Conservation (phyloP, 2,888 invertebrate genomes). For the Encarsia formosa region DNA sequence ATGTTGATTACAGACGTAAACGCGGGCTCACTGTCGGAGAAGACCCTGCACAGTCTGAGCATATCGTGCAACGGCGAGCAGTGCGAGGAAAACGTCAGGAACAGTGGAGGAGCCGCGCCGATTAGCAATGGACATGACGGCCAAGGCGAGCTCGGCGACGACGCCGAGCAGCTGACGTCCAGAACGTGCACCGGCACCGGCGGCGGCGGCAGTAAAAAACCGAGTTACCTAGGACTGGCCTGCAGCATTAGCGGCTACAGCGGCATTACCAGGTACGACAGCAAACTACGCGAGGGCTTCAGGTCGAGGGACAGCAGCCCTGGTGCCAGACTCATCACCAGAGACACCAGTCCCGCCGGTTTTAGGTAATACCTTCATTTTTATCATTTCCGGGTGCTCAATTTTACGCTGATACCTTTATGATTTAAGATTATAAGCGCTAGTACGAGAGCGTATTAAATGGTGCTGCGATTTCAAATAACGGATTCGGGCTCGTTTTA, state of each 20-base stretch:
- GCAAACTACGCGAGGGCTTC: constrained; percentile 68
- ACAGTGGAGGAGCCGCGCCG: constrained; percentile 32
- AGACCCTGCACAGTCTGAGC: constrained; percentile 54
- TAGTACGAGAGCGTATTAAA: too few relatives aligned
- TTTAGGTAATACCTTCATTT: constrained; percentile 38
- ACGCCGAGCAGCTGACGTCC: constrained; percentile 42
- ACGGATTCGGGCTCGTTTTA: too few relatives aligned
- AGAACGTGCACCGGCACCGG: neutral
- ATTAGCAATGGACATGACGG: constrained; percentile 15
- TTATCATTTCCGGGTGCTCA: too few relatives aligned
- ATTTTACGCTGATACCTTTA: too few relatives aligned
- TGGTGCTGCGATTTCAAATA: too few relatives aligned
- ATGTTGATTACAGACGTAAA: constrained; percentile 54
- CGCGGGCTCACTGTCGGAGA: constrained; percentile 50
- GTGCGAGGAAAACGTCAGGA: constrained; percentile 33
- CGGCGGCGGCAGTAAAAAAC: constrained; percentile 56
- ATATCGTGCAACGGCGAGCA: constrained; percentile 43
- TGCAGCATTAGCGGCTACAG: constrained; percentile 90
- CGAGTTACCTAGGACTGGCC: constrained; percentile 83
- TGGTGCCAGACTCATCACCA: constrained; percentile 45
- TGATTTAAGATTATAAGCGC: too few relatives aligned
- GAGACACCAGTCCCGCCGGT: constrained; percentile 47
- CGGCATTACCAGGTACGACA: constrained; percentile 81
- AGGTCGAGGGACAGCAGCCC: constrained; percentile 50
- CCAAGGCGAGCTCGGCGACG: neutral